Base-by-base conservation (phyloP, 2,113 vertebrate genomes). In the Scortum barcoo region DNA sequence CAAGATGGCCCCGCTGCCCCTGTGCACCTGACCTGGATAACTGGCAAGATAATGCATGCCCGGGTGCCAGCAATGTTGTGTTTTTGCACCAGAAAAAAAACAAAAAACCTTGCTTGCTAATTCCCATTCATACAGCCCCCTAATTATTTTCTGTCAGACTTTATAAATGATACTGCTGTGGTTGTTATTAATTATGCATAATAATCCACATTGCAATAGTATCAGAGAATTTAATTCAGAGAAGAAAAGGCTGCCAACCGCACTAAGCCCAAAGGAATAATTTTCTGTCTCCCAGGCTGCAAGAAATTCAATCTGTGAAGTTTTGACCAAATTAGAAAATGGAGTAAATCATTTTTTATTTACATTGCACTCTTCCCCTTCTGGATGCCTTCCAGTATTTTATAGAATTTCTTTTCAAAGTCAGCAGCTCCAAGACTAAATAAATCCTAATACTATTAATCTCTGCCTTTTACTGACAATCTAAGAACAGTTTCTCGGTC, bases 341-440 rank as follows among this genome's bases (percentile, higher is more conserved):
- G 17, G 66, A 85, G 63, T 86, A 70, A 88, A 83, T 86, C 54
- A 87, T 77, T 75, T 78, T 86, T 82, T 87, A 88, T 88, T 91
- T 58, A 72, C 33, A 85, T 72, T 46, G 24, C 80, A 78, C 53
- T 89, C 54, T 68, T 86, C 56, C 56, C 67, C 51, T 83, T 57
- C 28, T 82, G 38, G 68, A 78, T 38, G 54, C 36, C 72, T 58
- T 83, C 67, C 42, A 82, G 72, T 9, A 40, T 84, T 74, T 76
- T 42, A 48, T 22, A 36, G n/a, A 65, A 67, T 26, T 68, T 72
- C 56, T 26, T 72, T 60, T 26, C 30, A 66, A 81, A 76, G 67
- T 78, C 70, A 81, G 62, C 76, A 82, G 26, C 62, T 57, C 10
- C 11, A n/a, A 76, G 67, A 70, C 20, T 26, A 65, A 80, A 74